Base-by-base conservation (phyloP, 37 sponge, comb jelly and placozoan species). In the Ephydatia muelleri region DNA sequence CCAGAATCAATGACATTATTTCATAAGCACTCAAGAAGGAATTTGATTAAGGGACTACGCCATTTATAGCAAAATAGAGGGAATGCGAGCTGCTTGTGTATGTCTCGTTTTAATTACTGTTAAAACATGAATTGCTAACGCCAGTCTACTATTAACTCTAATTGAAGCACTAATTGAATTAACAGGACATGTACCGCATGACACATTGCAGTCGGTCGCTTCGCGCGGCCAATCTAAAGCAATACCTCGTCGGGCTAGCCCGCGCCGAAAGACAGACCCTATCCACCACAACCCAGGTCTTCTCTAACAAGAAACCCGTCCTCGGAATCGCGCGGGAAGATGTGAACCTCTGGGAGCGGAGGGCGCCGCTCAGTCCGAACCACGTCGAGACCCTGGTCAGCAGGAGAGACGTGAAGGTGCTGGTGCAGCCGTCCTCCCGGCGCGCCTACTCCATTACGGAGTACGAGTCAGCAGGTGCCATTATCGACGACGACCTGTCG, bases 361-460 rank as follows among this genome's bases (percentile, higher is more conserved):
- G 99, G 43, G 99, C 99, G 26, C 99, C 99, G 0, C 90, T 99
- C 29, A 86, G 82, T 30, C 99, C 99, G 19, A 68, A 78, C n/a
- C 99, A 99, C 27, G 99, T 99, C 23, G 75, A 89, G 75, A 40
- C 75, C 2, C 87, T 99, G 35, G 89, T 95, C 8, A 57, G n/a
- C n/a, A 70, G 76, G 30, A 76, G 88, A 23, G 97, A 95, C 3
- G 77, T 88, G 40, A 89, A 83, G 82, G 97, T 97, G 32, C 68
- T 99, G n/a, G 85, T 99, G 19, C 99, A 99, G 78, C 97, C 99
- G 9, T 99, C 99, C 30, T 79, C 92, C 34, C 83, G 95, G 28
- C 76, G 99, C 13, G 93, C 95, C 19, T 97, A 91, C 87, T 84
- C 92, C 67, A 86, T 88, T 83, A 65, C 36, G n/a, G 99, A 99